These are phyloP conservation scores for Ips nitidus DNA, from an alignment of 1,140 invertebrate genomes.

Conservation along the genomic window DNA sequence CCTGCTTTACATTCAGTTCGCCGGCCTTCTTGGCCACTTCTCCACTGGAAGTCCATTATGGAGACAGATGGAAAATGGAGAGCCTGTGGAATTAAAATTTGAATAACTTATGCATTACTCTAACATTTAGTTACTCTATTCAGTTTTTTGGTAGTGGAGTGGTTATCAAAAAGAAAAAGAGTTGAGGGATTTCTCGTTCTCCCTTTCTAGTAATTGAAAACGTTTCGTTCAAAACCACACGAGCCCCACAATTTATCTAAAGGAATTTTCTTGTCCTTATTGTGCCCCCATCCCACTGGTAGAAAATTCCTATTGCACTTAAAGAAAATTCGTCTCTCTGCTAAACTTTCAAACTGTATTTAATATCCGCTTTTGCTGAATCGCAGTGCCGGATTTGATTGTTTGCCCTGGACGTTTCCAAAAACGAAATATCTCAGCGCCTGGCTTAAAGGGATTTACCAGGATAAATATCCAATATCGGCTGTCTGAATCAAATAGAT, in stretches of 20 bases:
- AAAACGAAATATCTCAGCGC: slow-evolving; percentile 5
- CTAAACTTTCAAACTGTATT: slow-evolving; percentile 29
- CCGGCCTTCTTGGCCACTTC: slow-evolving; percentile 22
- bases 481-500: too few species aligned
- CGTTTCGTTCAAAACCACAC: not conserved
- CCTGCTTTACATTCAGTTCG: slow-evolving; percentile 18
- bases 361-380: slow-evolving; percentile 32
- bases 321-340: slow-evolving; percentile 24
- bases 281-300: slow-evolving; percentile 6
- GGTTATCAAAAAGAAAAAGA: too few species aligned
- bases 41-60: slow-evolving; percentile 7
- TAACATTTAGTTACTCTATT: too few species aligned
- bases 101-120: slow-evolving; percentile 15
- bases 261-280: slow-evolving; percentile 14
- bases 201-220: not conserved
- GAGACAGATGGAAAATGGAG: slow-evolving; percentile 3
- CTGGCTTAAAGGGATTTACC: not conserved
- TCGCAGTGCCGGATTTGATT: slow-evolving; percentile 18
- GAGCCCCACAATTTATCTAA: slow-evolving; percentile 11
- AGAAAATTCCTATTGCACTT: slow-evolving; percentile 5
- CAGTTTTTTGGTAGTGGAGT: too few species aligned
- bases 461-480: not conserved
- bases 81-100: slow-evolving; percentile 21
- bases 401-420: slow-evolving; percentile 19
- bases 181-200: not conserved